A percentile compares a stretch with the other conserved stretches of the same genome.
Evolutionary conservation across 2,888 invertebrate genomes (phyloP).

Genomic region (Thymelicus sylvestris): DNA sequence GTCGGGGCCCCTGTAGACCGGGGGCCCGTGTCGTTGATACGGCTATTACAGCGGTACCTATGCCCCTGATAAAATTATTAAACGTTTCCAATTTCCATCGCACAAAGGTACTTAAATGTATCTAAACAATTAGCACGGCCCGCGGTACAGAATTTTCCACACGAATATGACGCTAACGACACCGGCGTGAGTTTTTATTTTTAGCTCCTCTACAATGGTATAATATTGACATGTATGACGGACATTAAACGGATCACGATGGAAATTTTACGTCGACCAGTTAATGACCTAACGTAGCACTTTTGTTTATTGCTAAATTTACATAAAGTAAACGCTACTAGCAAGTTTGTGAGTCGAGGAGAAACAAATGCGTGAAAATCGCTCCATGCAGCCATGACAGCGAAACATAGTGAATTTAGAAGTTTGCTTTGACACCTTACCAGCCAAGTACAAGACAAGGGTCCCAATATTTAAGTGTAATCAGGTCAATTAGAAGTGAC

Average conservation of each 20-base stretch:
- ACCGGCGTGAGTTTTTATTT: neutral
- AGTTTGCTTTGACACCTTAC: too few relatives aligned
- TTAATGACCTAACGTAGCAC: neutral
- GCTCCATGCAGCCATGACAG: too few relatives aligned
- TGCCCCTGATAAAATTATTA: neutral
- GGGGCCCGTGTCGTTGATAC: too few relatives aligned
- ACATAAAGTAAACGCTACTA: neutral
- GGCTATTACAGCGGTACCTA: too few relatives aligned
- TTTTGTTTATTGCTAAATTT: neutral
- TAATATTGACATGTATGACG: neutral
- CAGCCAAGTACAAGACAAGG: too few relatives aligned
- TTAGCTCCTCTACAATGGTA: neutral
- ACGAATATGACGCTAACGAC: neutral
- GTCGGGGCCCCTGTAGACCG: too few relatives aligned
- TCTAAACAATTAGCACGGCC: slow-evolving; percentile 7
- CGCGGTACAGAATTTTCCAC: slow-evolving; percentile 7
- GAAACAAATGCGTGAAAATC: too few relatives aligned
- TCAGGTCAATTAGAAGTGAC: too few relatives aligned
- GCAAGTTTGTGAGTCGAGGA: too few relatives aligned
- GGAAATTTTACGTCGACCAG: neutral
- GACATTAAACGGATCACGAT: neutral
- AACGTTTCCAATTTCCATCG: neutral
- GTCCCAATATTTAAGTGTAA: too few relatives aligned
- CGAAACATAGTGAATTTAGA: too few relatives aligned
- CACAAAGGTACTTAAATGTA: neutral